Evolutionary conservation across 2,113 vertebrate species (phyloP), one percentile per base, ranked within the genome.

Genomic region (Nothoprocta perdicaria): DNA sequence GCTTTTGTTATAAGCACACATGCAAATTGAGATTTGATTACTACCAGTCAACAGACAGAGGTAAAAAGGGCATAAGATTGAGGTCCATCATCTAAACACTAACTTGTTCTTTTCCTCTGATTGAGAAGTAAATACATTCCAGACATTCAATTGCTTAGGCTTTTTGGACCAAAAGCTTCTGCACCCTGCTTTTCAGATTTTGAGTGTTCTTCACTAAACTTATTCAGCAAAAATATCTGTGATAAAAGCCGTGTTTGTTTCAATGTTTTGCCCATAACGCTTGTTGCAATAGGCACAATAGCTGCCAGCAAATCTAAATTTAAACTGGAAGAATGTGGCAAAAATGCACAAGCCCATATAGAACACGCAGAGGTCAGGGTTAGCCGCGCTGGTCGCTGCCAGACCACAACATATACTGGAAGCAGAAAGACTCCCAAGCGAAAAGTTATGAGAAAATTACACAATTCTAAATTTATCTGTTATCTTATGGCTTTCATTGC

Each of bases 271-370:
- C 84, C 83, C 89, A 41, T 75, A 67, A 93, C 95, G 77, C 67
- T 92, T 80, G 86, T 74, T 95, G 77, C 87, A 95, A 90, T 62
- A 95, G 92, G 91, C 73, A 33, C 91, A 80, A 92, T 79, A 90
- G 88, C 66, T 94, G 80, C 95, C 93, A 95, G 90, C 89, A 95
- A 94, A 96, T 94, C 95, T 96, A 91, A 96, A 95, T 87, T 96
- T 96, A 96, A 97, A 97, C 86, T 90, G 80, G 53, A 97, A 96
- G 97, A 98, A 97, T 97, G 97, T 83, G 88, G 69, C 74, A 94
- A 96, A 95, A 95, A 89, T 92, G 57, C 97, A 91, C 63, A 78
- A 92, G 46, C 84, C 80, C 76, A 93, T 95, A 96, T 74, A 95
- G 86, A 97, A 90, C 67, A 90, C 35, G 14, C 26, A 76, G 94